phyloP scores from a whole-genome alignment of 53 echinoderm and acorn worm species.

The Astropecten irregularis region DNA sequence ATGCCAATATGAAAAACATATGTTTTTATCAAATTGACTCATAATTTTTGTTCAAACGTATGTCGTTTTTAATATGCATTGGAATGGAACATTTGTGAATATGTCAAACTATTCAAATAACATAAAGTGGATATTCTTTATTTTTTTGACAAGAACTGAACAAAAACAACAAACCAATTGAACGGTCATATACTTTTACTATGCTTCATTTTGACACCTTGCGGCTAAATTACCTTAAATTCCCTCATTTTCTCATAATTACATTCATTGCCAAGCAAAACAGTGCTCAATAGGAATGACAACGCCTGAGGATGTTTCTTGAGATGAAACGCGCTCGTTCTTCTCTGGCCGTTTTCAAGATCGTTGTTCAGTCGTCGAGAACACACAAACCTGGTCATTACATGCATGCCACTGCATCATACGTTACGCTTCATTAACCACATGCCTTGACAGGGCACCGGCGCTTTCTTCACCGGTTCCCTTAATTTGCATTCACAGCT shows the following conservation, averaged over 20 bases:
- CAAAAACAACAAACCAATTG: no score
- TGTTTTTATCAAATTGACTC: no score
- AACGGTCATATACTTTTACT: not conserved
- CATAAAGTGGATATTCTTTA: no score
- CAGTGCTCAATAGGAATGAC: not conserved
- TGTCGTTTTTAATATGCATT: no score
- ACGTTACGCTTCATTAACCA: slow-evolving; percentile 40
- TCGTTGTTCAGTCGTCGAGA: not conserved
- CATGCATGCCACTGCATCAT: slow-evolving; percentile 54
- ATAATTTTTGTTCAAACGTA: no score
- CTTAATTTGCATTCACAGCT: slow-evolving; percentile 68
- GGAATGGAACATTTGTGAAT: no score
- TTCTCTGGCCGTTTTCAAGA: not conserved
- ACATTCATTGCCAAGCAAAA: slow-evolving; percentile 35
- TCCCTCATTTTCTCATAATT: slow-evolving; percentile 42
- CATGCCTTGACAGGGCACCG: slow-evolving; percentile 43
- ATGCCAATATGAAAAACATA: no score
- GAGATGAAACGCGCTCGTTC: not conserved
- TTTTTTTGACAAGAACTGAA: no score
- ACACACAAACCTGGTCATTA: slow-evolving; percentile 55
- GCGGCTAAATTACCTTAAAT: slow-evolving; percentile 17
- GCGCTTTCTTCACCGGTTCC: slow-evolving; percentile 46
- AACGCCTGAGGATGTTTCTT: not conserved
- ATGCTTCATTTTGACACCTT: not conserved
- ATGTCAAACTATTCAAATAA: no score